Percentiles rank a stretch among this genome's conserved stretches.
These are phyloP conservation scores for Drosophila meridiana DNA, from an alignment of 2,888 invertebrate species.

Conservation along the genomic window DNA sequence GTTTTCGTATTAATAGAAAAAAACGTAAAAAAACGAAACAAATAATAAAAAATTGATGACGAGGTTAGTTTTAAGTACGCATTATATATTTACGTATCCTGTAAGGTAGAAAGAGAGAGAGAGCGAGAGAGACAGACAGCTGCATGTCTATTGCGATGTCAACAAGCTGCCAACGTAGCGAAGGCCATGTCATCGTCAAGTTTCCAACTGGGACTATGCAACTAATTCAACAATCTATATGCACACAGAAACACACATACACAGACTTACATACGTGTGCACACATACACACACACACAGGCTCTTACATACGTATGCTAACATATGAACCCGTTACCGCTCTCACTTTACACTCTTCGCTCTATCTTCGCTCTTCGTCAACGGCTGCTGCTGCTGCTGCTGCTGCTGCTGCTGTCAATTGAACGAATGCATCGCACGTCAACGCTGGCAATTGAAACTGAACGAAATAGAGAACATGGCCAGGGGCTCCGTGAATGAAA, in stretches of 20 bases:
- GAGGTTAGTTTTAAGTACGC: background rate
- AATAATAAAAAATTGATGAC: background rate
- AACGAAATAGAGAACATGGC: constrained; percentile 27
- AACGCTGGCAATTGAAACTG: constrained; percentile 37
- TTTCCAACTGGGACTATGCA: constrained; percentile 14
- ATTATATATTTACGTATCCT: background rate
- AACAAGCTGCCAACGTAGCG: constrained; percentile 2
- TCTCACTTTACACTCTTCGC: constrained; percentile 12
- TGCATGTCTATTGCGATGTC: background rate
- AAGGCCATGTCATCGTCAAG: constrained; percentile 10
- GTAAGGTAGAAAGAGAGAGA: background rate
- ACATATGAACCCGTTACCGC: constrained; percentile 5
- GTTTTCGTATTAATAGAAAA: background rate
- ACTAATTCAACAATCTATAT: constrained; percentile 9
- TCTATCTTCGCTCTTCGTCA: background rate
- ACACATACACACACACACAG: background rate
- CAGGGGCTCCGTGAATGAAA: constrained; percentile 46
- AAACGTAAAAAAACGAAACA: background rate
- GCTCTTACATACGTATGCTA: background rate
- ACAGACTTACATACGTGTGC: background rate
- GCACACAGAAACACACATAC: background rate
- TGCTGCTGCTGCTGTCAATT: constrained; percentile 35
- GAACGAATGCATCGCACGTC: constrained; percentile 37
- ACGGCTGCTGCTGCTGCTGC: background rate
- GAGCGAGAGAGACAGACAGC: background rate